Evolutionary conservation across 1,140 invertebrate species (phyloP), one percentile per base, ranked within the genome.

Genomic region (Coptotermes formosanus): DNA sequence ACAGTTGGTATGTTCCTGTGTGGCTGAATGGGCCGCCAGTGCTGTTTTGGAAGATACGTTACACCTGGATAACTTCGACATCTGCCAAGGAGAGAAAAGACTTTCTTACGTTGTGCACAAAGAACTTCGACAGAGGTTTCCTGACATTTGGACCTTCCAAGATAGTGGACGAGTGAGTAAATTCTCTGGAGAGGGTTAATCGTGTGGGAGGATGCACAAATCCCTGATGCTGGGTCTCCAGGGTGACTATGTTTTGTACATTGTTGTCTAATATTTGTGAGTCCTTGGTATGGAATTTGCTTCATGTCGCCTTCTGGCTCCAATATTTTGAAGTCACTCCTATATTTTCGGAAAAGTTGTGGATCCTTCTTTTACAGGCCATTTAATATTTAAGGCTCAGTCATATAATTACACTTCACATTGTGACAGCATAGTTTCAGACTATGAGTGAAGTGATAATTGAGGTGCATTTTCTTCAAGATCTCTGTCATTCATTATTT

Each of bases 81-180:
- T 89, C 85, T 75, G 86, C 32, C 75, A 86, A 87, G 87, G 87
- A 85, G 88, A 88, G 87, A 69, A 83, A 52, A 87, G 85, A 84
- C 87, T 91, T 2, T 87, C 89, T 82, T 94, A 92, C 89, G 89
- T 92, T 85, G 87, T 93, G 44, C 92, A 93, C 59, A 92, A 91
- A 88, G 89, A 92, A 86, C 88, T 95, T 25, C 91, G 94, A 87
- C 87, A 88, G 19, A 91, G 91, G 85, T 94, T 93, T 88, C 90
- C 91, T 75, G 88, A 91, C 85, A 89, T 92, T 82, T 92, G 91
- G 92, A 92, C 91, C 11, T 88, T 87, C 43, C 75, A 84, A 11
- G 86, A 82, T 19, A n/a, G 86, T 44, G 87, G 88, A 81, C 87
- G 92, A 89, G 89, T 93, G 88, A 90, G 92, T 82, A 91, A 91